phyloP scores from a whole-genome alignment of 1,140 invertebrate species.

The Procambarus virginalis region DNA sequence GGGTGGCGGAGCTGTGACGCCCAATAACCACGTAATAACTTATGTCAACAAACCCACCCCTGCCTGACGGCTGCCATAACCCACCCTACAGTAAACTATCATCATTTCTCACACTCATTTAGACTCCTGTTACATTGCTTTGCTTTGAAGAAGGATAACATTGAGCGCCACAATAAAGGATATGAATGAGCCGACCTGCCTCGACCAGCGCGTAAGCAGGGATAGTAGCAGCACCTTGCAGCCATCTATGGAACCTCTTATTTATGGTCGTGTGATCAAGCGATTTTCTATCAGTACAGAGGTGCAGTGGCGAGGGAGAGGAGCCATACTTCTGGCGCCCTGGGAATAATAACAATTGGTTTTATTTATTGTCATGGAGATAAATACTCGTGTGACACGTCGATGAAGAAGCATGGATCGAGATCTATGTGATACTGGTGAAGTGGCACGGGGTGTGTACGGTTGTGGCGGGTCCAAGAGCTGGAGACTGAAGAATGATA shows the following conservation, averaged over 20 bases:
- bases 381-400: not conserved
- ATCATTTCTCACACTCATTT: not conserved
- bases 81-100: not conserved
- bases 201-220: not conserved
- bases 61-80: not conserved
- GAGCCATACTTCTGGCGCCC: too few relatives aligned
- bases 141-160: not conserved
- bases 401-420: not conserved
- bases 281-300: conserved; percentile 18
- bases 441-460: too few relatives aligned
- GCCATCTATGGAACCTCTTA: not conserved
- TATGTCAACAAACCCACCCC: not conserved
- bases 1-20: not conserved
- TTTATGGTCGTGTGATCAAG: conserved; percentile 6
- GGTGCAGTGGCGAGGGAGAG: too few relatives aligned
- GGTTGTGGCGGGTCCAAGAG: not conserved
- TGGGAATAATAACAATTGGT: too few relatives aligned
- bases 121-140: not conserved
- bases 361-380: not conserved
- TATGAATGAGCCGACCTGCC: not conserved
- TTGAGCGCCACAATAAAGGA: not conserved
- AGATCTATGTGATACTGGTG: too few relatives aligned
- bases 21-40: not conserved
- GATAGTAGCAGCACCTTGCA: not conserved
- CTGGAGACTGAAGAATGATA: not conserved